Conservation (phyloP, 2,888 invertebrate species). For the Monopis laevigella region DNA sequence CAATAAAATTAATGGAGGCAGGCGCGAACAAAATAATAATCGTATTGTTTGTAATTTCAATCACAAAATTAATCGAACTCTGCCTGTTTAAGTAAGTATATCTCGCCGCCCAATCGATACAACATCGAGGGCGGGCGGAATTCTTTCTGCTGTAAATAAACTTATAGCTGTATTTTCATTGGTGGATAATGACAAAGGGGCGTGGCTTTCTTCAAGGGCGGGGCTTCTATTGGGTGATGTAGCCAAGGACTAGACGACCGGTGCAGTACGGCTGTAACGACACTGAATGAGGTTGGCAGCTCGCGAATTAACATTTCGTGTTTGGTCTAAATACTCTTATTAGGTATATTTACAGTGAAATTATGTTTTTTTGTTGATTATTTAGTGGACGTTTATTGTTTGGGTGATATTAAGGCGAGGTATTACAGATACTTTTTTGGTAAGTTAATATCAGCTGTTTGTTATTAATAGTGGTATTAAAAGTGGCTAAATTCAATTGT, state of each 20-base stretch:
- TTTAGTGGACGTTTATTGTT: too few relatives aligned
- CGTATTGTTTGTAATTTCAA: constrained; percentile 57
- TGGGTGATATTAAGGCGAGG: too few relatives aligned
- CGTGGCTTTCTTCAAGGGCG: constrained; percentile 22
- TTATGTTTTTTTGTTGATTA: too few relatives aligned
- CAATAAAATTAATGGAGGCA: constrained; percentile 9
- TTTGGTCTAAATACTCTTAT: too few relatives aligned
- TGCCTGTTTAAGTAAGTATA: constrained; percentile 58
- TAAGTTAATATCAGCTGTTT: too few relatives aligned
- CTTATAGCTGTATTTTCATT: constrained; percentile 35
- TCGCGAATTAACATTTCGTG: too few relatives aligned
- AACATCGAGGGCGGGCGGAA: constrained; percentile 44
- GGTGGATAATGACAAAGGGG: constrained; percentile 25
- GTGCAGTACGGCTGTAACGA: not conserved
- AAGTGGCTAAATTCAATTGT: too few relatives aligned
- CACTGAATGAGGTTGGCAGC: too few relatives aligned
- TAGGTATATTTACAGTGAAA: too few relatives aligned
- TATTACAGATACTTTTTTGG: too few relatives aligned
- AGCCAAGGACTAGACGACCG: not conserved
- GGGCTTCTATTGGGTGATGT: constrained; percentile 1
- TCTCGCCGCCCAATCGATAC: constrained; percentile 58
- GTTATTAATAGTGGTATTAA: too few relatives aligned
- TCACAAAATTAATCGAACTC: constrained; percentile 58
- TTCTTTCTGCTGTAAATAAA: constrained; percentile 56
- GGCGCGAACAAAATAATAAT: constrained; percentile 45